phyloP scores from a whole-genome alignment of 1,140 invertebrate species.

The Holcopasites calliopsidis region DNA sequence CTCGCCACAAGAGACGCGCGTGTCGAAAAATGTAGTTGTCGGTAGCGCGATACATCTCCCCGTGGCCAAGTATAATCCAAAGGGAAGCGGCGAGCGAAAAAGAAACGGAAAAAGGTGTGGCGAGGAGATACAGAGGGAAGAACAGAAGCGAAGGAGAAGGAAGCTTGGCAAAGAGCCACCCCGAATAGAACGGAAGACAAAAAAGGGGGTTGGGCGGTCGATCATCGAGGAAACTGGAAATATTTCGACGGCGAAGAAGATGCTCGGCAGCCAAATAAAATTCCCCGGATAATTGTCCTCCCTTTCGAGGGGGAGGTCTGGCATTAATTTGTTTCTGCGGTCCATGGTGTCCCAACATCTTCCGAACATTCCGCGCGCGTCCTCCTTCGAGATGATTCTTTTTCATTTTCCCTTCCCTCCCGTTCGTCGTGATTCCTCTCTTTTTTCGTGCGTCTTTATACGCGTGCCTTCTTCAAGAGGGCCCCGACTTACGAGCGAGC shows the following conservation, averaged over 20 bases:
- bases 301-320: slow-evolving; percentile 24
- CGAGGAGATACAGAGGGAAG: slow-evolving; percentile 20
- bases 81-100: slow-evolving; percentile 17
- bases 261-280: slow-evolving; percentile 52
- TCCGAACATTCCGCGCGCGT: slow-evolving; percentile 27
- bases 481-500: slow-evolving; percentile 44
- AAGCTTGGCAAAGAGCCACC: slow-evolving; percentile 50
- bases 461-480: slow-evolving; percentile 48
- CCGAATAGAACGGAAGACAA: background rate
- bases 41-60: slow-evolving; percentile 54
- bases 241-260: slow-evolving; percentile 56
- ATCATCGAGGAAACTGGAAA: slow-evolving; percentile 59
- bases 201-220: slow-evolving; percentile 30
- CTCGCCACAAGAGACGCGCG: slow-evolving; percentile 38
- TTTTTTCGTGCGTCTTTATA: slow-evolving; percentile 50
- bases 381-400: slow-evolving; percentile 26
- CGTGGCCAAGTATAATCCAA: slow-evolving; percentile 23
- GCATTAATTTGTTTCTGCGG: slow-evolving; percentile 57
- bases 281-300: slow-evolving; percentile 58
- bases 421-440: slow-evolving; percentile 23
- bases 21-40: slow-evolving; percentile 58
- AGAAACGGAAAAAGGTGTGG: background rate
- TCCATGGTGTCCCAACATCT: slow-evolving; percentile 41
- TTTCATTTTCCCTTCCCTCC: background rate
- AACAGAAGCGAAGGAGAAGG: slow-evolving; percentile 16